phyloP scores from a whole-genome alignment of 2,113 vertebrate genomes.

The Phyllopteryx taeniolatus region DNA sequence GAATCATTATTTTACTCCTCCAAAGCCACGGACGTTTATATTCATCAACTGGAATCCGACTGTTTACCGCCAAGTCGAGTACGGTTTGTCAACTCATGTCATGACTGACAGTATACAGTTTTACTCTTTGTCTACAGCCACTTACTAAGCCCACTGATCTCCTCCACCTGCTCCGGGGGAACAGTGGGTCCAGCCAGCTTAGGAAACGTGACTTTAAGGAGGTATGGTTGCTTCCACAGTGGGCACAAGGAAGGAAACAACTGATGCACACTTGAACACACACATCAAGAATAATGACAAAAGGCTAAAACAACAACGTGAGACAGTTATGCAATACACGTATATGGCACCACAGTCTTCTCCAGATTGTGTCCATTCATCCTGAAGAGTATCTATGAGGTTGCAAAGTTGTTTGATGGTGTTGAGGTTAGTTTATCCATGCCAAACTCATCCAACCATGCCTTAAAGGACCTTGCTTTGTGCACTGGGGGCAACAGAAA shows the following conservation, averaged over 20 bases:
- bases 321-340: neutral
- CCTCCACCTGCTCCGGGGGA: slow-evolving; percentile 50
- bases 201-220: slow-evolving; percentile 58
- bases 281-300: neutral
- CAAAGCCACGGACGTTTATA: no score
- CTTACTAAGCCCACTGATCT: slow-evolving; percentile 62
- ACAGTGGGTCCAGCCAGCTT: slow-evolving; percentile 39
- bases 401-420: no score
- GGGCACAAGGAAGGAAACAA: slow-evolving; percentile 42
- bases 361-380: no score
- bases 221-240: slow-evolving; percentile 32
- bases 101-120: neutral
- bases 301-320: neutral
- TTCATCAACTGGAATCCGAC: neutral
- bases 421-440: no score
- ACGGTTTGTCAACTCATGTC: no score
- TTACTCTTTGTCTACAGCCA: slow-evolving; percentile 48
- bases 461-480: neutral
- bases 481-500: neutral
- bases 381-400: no score
- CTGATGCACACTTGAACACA: slow-evolving; percentile 25
- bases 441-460: no score
- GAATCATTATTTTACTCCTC: no score
- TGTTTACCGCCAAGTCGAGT: neutral
- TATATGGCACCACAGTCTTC: neutral